Evolutionary conservation across 2,888 invertebrate genomes (phyloP).

Genomic region (Temnothorax ravouxi): DNA sequence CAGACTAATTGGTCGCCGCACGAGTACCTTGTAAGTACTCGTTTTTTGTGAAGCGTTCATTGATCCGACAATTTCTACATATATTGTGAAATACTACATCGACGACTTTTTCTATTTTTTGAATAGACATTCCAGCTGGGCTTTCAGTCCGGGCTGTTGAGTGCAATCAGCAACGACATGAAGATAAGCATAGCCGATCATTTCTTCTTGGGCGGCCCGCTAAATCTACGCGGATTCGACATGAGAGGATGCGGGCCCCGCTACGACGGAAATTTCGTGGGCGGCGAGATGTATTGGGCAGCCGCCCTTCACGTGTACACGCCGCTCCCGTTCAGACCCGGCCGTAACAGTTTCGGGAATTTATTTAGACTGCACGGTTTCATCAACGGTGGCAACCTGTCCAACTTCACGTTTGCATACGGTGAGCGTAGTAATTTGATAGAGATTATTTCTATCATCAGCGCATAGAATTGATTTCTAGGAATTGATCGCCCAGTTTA

Average conservation of each 20-base stretch:
- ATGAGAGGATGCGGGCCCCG: constrained; percentile 96
- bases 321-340: constrained; percentile 95
- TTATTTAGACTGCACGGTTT: constrained; percentile 96
- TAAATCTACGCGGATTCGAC: constrained; percentile 95
- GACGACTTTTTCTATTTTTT: not conserved
- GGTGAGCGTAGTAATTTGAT: constrained; percentile 82
- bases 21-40: constrained; percentile 88
- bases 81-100: not conserved
- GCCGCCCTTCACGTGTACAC: constrained; percentile 95
- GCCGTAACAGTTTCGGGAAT: constrained; percentile 93
- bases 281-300: constrained; percentile 94
- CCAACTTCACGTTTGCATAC: constrained; percentile 87
- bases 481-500: not conserved
- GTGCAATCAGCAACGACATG: constrained; percentile 89
- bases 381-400: constrained; percentile 95
- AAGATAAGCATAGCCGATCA: constrained; percentile 90
- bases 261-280: constrained; percentile 91
- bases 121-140: constrained; percentile 91
- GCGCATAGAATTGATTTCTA: not conserved
- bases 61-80: not conserved
- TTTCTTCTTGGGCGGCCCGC: constrained; percentile 96
- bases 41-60: not conserved
- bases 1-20: constrained; percentile 91
- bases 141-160: constrained; percentile 90
- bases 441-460: not conserved